These are phyloP conservation scores for Pinctada fucata DNA, from an alignment of 2,888 invertebrate genomes.

Conservation along the genomic window DNA sequence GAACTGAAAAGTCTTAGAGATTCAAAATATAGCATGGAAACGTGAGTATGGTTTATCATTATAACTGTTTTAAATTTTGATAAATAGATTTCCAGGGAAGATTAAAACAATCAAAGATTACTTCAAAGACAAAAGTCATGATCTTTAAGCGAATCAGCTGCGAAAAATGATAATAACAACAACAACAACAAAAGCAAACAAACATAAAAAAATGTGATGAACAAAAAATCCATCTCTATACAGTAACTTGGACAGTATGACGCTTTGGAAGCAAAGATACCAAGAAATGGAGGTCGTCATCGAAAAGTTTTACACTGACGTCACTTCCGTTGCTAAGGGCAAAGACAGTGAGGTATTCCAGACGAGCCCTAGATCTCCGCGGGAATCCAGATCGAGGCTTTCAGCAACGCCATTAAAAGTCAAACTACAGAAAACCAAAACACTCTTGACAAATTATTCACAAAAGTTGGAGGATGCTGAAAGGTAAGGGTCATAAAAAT, in stretches of 20 bases:
- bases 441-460: conserved; percentile 6
- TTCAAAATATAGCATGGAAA: neutral
- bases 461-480: conserved; percentile 25
- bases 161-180: too few species aligned
- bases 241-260: conserved; percentile 14
- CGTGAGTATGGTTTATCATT: neutral
- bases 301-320: conserved; percentile 26
- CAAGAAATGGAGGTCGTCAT: conserved; percentile 15
- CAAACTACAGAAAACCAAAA: conserved; percentile 25
- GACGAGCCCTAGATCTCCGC: neutral
- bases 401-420: conserved; percentile 16
- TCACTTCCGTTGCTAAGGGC: conserved; percentile 14
- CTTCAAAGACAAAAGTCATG: neutral
- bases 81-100: neutral
- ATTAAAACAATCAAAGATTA: neutral
- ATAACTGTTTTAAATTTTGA: too few species aligned
- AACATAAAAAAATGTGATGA: too few species aligned
- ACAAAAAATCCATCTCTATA: too few species aligned
- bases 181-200: too few species aligned
- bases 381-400: conserved; percentile 3
- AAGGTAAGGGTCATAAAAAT: conserved; percentile 5
- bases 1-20: conserved; percentile 24
- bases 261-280: conserved; percentile 26
- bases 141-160: too few species aligned
- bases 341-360: conserved; percentile 7